Evolutionary conservation across 2,888 invertebrate genomes (phyloP), one percentile per base, ranked within the genome.

Genomic region (Hyles lineata): DNA sequence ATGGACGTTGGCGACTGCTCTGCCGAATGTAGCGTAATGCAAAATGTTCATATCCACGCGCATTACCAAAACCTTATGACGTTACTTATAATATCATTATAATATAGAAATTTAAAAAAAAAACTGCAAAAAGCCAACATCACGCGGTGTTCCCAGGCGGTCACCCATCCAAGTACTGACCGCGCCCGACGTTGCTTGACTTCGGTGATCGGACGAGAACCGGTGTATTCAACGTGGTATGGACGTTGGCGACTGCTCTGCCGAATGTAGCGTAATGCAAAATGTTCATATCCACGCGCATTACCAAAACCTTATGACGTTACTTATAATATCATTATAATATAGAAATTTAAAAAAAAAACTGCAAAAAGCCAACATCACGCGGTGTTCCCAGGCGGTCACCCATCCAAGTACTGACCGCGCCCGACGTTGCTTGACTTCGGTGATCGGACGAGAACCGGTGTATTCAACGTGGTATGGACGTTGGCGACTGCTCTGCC

Each of bases 181-280:
- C 89, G 84, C 91, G 92, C 92, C 92, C 91, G 89, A 92, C 87
- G 91, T 90, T 92, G 91, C 90, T 91, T 92, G 90, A 92, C 91
- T 92, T 92, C 92, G 91, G 92, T 92, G 92, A 92, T 92, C 92
- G 91, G 92, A 92, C 91, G 92, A 92, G 91, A 92, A 90, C 90
- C 91, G 90, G 92, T 91, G 91, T 89, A 79, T 90, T 91, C 90
- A 92, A 90, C 90, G 85, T 92, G 85, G 91, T 92, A 90, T 91
- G 91, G 89, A 90, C 90, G 86, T 86, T 86, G 86, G 82, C 84
- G 70, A 76, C 63, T 15, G 29, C 50, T 50, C 50, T 50, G 15
- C 50, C 50, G 50, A 29, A 29, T 29, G 29, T 29, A 29, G 29
- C 29, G 29, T 29, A 29, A 29, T 29, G 29, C 29, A 29, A 29